A percentile compares a stretch with the other conserved stretches of the same genome.
Conservation (phyloP, 2,797 vertebrate species). For the Enteromius treurensis region DNA sequence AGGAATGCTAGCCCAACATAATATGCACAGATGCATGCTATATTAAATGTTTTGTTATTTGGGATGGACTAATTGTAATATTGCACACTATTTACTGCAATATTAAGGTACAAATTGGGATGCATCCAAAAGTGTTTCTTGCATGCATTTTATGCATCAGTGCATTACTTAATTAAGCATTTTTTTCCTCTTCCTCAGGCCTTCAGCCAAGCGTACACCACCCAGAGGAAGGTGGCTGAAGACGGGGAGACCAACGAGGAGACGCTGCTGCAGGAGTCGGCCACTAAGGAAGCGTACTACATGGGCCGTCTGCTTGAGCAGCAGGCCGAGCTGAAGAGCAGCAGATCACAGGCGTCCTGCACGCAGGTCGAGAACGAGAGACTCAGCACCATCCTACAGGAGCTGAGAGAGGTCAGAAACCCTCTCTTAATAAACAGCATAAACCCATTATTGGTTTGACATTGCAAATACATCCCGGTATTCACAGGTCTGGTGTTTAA, state of each 20-base stretch:
- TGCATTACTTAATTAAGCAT: background rate
- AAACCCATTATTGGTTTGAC: background rate
- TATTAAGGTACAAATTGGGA: background rate
- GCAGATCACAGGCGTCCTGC: conserved; percentile 77
- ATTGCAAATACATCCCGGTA: background rate
- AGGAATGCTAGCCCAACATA: background rate
- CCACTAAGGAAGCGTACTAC: conserved; percentile 92
- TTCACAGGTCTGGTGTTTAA: background rate
- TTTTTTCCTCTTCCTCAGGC: conserved; percentile 75
- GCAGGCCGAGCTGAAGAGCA: conserved; percentile 89
- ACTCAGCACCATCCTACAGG: conserved; percentile 83
- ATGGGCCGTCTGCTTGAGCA: conserved; percentile 90
- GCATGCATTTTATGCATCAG: background rate
- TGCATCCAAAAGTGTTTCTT: background rate
- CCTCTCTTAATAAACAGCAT: no score
- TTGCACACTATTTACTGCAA: background rate
- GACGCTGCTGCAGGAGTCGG: conserved; percentile 92
- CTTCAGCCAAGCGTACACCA: conserved; percentile 91
- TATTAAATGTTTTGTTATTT: background rate
- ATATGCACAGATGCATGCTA: background rate
- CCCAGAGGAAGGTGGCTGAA: conserved; percentile 93
- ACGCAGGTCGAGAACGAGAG: conserved; percentile 88
- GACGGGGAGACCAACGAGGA: conserved; percentile 95
- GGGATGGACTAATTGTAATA: background rate
- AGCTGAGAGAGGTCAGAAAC: conserved; percentile 85